Percentiles rank a stretch among this genome's conserved stretches.
These are phyloP conservation scores for Porites evermanni DNA, from an alignment of 92 coral and sea anemone genomes.

Conservation along the genomic window DNA sequence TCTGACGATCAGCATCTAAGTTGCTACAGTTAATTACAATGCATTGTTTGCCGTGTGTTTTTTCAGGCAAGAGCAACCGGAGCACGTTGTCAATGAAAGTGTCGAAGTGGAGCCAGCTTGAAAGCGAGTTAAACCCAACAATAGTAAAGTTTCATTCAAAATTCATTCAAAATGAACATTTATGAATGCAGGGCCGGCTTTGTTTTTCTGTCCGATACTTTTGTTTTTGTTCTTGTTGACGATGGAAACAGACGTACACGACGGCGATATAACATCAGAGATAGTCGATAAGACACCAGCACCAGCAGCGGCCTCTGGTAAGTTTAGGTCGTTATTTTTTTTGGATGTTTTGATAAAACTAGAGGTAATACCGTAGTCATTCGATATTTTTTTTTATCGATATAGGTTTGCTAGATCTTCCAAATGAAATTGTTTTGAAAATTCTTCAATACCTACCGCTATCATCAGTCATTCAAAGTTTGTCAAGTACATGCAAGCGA, in stretches of 20 bases:
- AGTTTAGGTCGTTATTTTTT: background rate
- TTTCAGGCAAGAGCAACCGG: no score
- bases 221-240: constrained; percentile 8
- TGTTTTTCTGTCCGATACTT: constrained; percentile 1
- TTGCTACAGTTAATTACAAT: no score
- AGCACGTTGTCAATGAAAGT: no score
- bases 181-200: constrained; percentile 13
- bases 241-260: constrained; percentile 5
- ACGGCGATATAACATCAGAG: constrained; percentile 14
- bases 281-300: constrained; percentile 23
- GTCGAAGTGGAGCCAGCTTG: no score
- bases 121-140: constrained; percentile 34
- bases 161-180: constrained; percentile 42
- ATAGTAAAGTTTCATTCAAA: constrained; percentile 53
- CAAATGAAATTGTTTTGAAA: constrained; percentile 31
- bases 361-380: constrained; percentile 24
- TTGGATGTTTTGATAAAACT: constrained; percentile 16
- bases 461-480: background rate
- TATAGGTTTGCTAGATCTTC: constrained; percentile 42
- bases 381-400: constrained; percentile 16
- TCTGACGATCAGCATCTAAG: no score
- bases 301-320: constrained; percentile 31
- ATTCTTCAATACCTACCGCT: constrained; percentile 17
- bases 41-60: no score
- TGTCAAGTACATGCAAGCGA: constrained; percentile 40